Evolutionary conservation across 2,888 invertebrate species (phyloP), one percentile per base, ranked within the genome.

Genomic region (Cylindroiulus punctatus): DNA sequence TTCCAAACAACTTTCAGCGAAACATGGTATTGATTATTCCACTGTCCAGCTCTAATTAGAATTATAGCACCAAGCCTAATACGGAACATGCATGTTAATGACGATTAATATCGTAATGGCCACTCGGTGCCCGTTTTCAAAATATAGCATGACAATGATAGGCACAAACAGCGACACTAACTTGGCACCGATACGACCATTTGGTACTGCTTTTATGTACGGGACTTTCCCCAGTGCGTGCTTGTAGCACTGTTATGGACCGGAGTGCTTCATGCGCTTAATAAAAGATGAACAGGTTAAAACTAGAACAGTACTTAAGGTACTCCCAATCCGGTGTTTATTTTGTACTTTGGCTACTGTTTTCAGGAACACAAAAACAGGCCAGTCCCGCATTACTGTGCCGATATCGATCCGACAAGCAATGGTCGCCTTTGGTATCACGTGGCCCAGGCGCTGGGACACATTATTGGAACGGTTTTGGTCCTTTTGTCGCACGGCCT

Each of bases 211-310:
- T 76, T 76, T 76, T 76, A 76, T 76, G 30, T 30, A 14, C 30
- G 26, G 76, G 14, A 76, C 14, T 30, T 26, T 76, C 76, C 76
- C 76, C 26, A 76, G 76, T 76, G 76, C 76, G 76, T 76, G 76
- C 76, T 76, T 30, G 76, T 2, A 76, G 14, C 76, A 12, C 14
- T 14, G 76, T 76, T 76, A 76, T 76, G 14, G 76, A 14, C 76
- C 12, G 30, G 30, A 26, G 76, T 76, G 22, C 76, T 76, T 76
- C 76, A 12, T 0, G 0, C 14, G 76, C 14, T 76, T 76, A 76
- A 76, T 76, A 76, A 76, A 76, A 76, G 30, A 76, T 76, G 76
- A 76, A 76, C 76, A 30, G 76, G 76, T 76, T 76, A 76, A 76
- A 76, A 76, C 26, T 30, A 76, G 76, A 30, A 14, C 30, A 12